phyloP scores from a whole-genome alignment of 2,113 vertebrate genomes.

The Lepus europaeus region DNA sequence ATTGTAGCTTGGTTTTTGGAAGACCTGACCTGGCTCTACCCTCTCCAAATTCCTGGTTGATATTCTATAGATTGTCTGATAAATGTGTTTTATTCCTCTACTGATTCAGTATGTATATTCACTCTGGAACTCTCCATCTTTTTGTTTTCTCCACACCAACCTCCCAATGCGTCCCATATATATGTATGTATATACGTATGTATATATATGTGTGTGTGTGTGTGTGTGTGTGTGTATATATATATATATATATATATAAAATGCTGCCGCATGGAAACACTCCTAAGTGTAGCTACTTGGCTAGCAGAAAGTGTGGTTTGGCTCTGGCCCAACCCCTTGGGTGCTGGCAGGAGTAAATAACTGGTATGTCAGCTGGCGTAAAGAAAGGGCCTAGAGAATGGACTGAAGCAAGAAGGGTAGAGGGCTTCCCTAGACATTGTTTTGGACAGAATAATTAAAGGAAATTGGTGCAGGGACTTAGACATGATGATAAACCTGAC shows the following conservation, averaged over 20 bases:
- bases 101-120: not conserved
- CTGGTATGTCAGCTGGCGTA: not conserved
- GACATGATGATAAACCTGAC: conserved; percentile 14
- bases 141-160: not conserved
- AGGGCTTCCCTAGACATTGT: not conserved
- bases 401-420: not conserved
- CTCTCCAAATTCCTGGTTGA: not conserved
- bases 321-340: not conserved
- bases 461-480: conserved; percentile 6
- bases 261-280: not conserved
- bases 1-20: conserved; percentile 7
- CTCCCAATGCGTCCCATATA: conserved; percentile 7
- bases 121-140: not conserved
- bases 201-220: fast-evolving
- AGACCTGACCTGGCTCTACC: conserved; percentile 6
- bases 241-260: conserved; percentile 17
- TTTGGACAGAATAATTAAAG: not conserved
- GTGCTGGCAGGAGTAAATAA: not conserved
- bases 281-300: conserved; percentile 3
- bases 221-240: not conserved
- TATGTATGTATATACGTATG: not conserved
- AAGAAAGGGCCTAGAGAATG: conserved; percentile 27
- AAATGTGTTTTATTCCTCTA: conserved; percentile 36
- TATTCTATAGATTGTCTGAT: not conserved
- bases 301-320: conserved; percentile 39